These are phyloP conservation scores for Cebus imitator DNA, from an alignment of 2,113 vertebrate genomes.

Conservation along the genomic window DNA sequence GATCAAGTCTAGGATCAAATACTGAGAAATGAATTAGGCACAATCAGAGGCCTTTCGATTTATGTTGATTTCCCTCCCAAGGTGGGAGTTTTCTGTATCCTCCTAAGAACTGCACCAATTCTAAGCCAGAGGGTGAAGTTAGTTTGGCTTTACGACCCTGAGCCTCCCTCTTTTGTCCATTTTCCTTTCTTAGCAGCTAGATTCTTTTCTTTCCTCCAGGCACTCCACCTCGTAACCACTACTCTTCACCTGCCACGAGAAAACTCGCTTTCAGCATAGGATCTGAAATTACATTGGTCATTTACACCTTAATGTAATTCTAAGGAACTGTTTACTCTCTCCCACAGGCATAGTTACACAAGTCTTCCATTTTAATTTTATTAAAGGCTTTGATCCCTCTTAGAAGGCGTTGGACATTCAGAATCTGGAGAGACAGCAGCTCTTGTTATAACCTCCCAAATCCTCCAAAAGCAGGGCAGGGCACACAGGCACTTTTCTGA, in stretches of 20 bases:
- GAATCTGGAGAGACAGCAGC: not conserved
- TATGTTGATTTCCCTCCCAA: not conserved
- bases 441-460: not conserved
- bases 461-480: not conserved
- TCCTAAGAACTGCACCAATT: not conserved
- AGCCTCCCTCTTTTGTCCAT: not conserved
- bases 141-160: not conserved
- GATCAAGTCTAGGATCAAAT: not conserved
- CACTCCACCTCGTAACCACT: not conserved
- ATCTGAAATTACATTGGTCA: not conserved
- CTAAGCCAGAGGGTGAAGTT: not conserved
- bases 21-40: not conserved
- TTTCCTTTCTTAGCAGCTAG: not conserved
- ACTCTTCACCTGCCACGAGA: not conserved
- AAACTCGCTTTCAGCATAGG: not conserved
- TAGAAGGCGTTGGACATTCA: not conserved
- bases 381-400: not conserved
- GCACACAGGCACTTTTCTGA: not conserved
- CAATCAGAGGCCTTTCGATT: not conserved
- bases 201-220: not conserved
- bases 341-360: not conserved
- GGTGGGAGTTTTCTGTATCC: not conserved
- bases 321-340: not conserved
- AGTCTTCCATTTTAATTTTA: not conserved
- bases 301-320: not conserved